These are phyloP conservation scores for Encarsia formosa DNA, from an alignment of 2,888 invertebrate species.

Conservation along the genomic window DNA sequence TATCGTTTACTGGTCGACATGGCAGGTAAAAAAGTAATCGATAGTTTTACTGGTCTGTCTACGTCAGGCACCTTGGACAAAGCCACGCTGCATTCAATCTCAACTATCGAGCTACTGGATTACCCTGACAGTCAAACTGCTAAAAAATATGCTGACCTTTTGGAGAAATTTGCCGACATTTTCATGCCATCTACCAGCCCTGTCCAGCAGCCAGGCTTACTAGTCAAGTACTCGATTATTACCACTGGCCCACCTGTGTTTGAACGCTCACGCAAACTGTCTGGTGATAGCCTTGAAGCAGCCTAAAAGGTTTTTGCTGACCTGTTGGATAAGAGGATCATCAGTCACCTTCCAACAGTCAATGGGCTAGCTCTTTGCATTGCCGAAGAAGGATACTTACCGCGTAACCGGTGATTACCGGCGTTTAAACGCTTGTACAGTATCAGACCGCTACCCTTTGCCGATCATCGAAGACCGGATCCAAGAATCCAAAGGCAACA, in stretches of 20 bases:
- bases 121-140: too few species aligned
- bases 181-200: background rate
- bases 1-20: too few species aligned
- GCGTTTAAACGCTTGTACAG: background rate
- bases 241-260: too few species aligned
- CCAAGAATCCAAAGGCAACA: background rate
- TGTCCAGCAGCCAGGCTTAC: too few species aligned
- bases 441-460: background rate
- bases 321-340: background rate
- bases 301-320: background rate
- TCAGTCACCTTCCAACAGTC: background rate
- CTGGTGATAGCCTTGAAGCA: background rate
- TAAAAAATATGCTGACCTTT: background rate
- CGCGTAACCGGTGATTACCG: background rate
- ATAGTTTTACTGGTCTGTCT: too few species aligned
- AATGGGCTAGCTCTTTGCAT: too few species aligned
- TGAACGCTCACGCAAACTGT: background rate
- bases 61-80: too few species aligned
- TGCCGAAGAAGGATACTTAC: too few species aligned
- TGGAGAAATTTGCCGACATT: background rate
- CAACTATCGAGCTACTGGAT: too few species aligned
- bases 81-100: too few species aligned
- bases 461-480: background rate
- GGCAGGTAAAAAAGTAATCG: too few species aligned
- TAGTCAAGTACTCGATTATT: background rate